Evolutionary conservation across 1,140 invertebrate species (phyloP), one percentile per base, ranked within the genome.

Genomic region (Drosophila tsacasi): DNA sequence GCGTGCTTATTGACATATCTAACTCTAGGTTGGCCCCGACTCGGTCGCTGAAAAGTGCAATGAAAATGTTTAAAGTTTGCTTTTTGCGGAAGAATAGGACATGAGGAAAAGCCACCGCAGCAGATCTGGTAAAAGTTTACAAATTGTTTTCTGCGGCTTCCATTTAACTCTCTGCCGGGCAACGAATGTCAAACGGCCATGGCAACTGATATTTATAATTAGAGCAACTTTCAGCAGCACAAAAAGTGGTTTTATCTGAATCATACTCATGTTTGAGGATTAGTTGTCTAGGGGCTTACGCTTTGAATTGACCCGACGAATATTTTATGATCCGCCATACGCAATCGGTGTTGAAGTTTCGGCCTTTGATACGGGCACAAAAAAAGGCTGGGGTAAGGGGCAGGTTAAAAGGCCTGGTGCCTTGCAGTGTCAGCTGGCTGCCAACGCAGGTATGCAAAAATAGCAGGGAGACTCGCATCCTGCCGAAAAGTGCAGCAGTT

Each of bases 1-100:
- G 76, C 55, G 75, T 78, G 74, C 65, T 62, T 69, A 79, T 84
- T 84, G 81, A 80, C 76, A 73, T 69, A 76, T 63, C 58, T 71
- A 68, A 77, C 64, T 77, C 74, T 30, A n/a, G 35, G 23, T 23
- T 44, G 23, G 52, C 47, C 23, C 30, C 59, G 27, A 21, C 52
- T 66, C 39, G 27, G 46, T 17, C 64, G 60, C 40, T 77, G 75
- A 78, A 71, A 71, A 78, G 76, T 78, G 75, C 75, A 40, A 69
- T 77, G 75, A 25, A 69, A 62, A 77, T 77, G 58, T 57, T 77
- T 77, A 77, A 77, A 77, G 75, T 77, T 77, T 77, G 40, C 32
- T 30, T 63, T 42, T 58, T 78, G 75, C 23, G 37, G 13, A 42
- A 25, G 40, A 35, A 46, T 35, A 23, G 40, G 40, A 67, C 47